These are phyloP conservation scores for Aplocera efformata DNA, from an alignment of 2,888 invertebrate species.

Conservation along the genomic window DNA sequence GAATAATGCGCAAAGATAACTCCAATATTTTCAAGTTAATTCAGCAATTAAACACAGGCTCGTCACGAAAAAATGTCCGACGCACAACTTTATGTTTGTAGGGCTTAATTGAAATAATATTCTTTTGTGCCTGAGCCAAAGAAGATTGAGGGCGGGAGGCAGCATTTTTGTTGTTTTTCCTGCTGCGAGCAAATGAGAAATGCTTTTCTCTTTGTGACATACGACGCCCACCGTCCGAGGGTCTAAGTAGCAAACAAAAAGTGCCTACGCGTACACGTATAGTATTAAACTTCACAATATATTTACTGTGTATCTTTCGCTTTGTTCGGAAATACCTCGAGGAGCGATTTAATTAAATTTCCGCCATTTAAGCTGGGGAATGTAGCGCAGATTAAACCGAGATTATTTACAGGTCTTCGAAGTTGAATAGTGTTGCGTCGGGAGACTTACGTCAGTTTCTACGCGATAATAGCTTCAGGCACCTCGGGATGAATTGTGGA, in stretches of 20 bases:
- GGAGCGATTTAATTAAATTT: constrained; percentile 33
- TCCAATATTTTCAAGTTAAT: constrained; percentile 33
- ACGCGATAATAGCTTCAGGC: constrained; percentile 13
- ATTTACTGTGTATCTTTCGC: constrained; percentile 18
- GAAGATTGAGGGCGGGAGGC: constrained; percentile 62
- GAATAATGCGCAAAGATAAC: constrained; percentile 29
- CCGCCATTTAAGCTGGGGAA: constrained; percentile 26
- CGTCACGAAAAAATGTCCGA: constrained; percentile 39
- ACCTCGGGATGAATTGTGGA: neutral
- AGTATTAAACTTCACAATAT: constrained; percentile 29
- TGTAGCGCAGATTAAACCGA: constrained; percentile 26
- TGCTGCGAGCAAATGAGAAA: constrained; percentile 63
- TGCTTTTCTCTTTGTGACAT: constrained; percentile 70
- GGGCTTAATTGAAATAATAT: constrained; percentile 71
- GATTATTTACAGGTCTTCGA: constrained; percentile 28
- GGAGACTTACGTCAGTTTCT: constrained; percentile 13
- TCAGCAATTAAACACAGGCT: constrained; percentile 42
- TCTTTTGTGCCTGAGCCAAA: constrained; percentile 62
- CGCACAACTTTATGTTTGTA: constrained; percentile 42
- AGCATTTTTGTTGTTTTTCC: constrained; percentile 61
- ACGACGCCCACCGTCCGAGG: constrained; percentile 52
- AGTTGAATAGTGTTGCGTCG: constrained; percentile 22
- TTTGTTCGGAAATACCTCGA: constrained; percentile 16
- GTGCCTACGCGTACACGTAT: constrained; percentile 23
- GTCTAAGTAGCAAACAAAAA: constrained; percentile 46